A percentile compares a stretch with the other conserved stretches of the same genome.
These are phyloP conservation scores for Noturus placidus DNA, from an alignment of 2,113 vertebrate species.

Conservation along the genomic window DNA sequence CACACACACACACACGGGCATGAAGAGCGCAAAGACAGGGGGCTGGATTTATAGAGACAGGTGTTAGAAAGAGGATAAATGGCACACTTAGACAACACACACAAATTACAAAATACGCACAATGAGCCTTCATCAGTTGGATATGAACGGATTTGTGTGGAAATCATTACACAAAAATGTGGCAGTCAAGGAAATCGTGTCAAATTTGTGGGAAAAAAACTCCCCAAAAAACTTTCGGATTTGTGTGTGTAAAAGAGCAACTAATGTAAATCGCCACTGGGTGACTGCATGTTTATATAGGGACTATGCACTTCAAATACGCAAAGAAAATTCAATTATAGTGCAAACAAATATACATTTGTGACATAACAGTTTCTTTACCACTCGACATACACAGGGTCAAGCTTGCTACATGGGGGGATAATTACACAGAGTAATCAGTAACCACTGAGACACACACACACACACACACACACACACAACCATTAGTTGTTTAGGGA, in stretches of 20 bases:
- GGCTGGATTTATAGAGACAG: slow-evolving; percentile 14
- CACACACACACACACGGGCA: too few relatives aligned
- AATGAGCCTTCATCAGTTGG: background rate
- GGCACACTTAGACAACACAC: background rate
- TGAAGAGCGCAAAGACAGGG: slow-evolving; percentile 2
- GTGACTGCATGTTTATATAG: background rate
- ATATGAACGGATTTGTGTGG: background rate
- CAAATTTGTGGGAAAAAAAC: background rate
- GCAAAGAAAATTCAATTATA: background rate
- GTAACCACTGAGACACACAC: slow-evolving; percentile 9
- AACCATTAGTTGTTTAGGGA: slow-evolving; percentile 34
- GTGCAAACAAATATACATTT: background rate
- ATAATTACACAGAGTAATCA: slow-evolving; percentile 27
- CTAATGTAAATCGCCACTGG: background rate
- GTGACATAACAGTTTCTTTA: background rate
- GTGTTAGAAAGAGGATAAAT: slow-evolving; percentile 29
- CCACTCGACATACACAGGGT: background rate
- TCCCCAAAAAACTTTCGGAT: background rate
- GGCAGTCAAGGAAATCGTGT: background rate
- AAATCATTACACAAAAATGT: background rate
- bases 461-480: slow-evolving; percentile 8
- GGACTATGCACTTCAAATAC: background rate
- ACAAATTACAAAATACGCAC: background rate
- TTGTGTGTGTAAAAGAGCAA: too few relatives aligned
- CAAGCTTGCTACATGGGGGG: slow-evolving; percentile 1